phyloP scores from a whole-genome alignment of 2,113 vertebrate genomes.

The Toxotes chatareus region DNA sequence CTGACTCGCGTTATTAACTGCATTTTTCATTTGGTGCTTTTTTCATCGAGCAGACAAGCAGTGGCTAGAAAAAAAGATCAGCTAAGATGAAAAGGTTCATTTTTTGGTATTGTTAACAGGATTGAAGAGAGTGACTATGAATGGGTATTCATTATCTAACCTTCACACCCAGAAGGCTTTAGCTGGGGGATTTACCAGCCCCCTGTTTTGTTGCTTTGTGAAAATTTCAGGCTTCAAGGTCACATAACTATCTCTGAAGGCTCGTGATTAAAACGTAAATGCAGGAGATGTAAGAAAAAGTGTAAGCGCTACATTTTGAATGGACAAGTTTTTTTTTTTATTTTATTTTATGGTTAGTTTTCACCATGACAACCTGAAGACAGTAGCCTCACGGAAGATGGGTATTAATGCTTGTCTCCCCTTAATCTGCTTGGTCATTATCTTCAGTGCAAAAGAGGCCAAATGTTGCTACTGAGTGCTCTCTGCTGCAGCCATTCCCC shows the following conservation, averaged over 20 bases:
- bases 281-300: conserved; percentile 40
- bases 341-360: conserved; percentile 8
- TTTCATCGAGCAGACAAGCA: conserved; percentile 10
- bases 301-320: conserved; percentile 10
- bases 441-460: conserved; percentile 69
- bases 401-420: conserved; percentile 59
- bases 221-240: conserved; percentile 67
- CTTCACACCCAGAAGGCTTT: conserved; percentile 67
- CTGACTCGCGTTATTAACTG: conserved; percentile 33
- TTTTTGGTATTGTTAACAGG: conserved; percentile 39
- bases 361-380: conserved; percentile 69
- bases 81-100: conserved; percentile 44
- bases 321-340: conserved; percentile 16
- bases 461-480: conserved; percentile 65
- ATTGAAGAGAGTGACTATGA: conserved; percentile 40
- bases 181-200: conserved; percentile 60
- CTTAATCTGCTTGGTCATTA: conserved; percentile 69
- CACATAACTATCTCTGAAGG: conserved; percentile 57
- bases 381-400: conserved; percentile 39
- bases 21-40: conserved; percentile 23
- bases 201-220: conserved; percentile 64
- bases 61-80: conserved; percentile 15
- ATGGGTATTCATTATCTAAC: conserved; percentile 70
- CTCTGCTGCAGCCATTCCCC: conserved; percentile 44
- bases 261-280: conserved; percentile 54